Percentiles rank a stretch among this genome's conserved stretches.
Evolutionary conservation across 1,140 invertebrate species (phyloP).

Genomic region (Drosophila tropicalis): DNA sequence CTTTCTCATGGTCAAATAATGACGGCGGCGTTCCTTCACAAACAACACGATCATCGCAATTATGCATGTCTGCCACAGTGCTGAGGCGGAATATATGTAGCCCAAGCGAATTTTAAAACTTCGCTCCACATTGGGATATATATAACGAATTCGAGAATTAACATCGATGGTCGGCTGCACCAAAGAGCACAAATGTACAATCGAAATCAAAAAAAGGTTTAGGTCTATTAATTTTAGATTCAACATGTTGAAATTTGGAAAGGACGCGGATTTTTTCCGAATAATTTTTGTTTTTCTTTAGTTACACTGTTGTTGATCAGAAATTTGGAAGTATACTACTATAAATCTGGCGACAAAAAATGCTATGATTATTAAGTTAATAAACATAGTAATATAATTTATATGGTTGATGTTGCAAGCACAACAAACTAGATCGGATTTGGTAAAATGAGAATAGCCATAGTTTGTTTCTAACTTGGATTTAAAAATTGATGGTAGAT

Average conservation of each 20-base stretch:
- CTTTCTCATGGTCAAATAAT: slow-evolving; percentile 8
- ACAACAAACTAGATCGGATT: no score
- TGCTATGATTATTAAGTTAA: background rate
- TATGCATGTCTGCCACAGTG: slow-evolving; percentile 41
- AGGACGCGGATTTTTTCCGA: background rate
- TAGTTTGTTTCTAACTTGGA: no score
- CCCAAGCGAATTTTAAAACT: slow-evolving; percentile 43
- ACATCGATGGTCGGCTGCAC: slow-evolving; percentile 49
- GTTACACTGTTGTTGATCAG: background rate
- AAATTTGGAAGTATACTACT: background rate
- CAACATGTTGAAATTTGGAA: slow-evolving; percentile 34
- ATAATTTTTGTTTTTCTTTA: background rate
- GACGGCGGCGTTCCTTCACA: slow-evolving; percentile 46
- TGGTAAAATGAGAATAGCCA: no score
- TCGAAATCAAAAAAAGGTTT: slow-evolving; percentile 36
- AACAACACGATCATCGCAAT: slow-evolving; percentile 38
- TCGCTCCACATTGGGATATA: slow-evolving; percentile 26
- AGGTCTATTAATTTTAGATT: slow-evolving; percentile 46
- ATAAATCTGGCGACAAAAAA: background rate
- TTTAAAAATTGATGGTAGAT: no score
- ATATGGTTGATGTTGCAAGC: no score
- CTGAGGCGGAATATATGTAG: slow-evolving; percentile 47
- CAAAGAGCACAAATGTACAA: slow-evolving; percentile 40
- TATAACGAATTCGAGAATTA: slow-evolving; percentile 36
- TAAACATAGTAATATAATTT: no score